Base-by-base conservation (phyloP, 2,113 vertebrate genomes). In the Rhabdornis inornatus region DNA sequence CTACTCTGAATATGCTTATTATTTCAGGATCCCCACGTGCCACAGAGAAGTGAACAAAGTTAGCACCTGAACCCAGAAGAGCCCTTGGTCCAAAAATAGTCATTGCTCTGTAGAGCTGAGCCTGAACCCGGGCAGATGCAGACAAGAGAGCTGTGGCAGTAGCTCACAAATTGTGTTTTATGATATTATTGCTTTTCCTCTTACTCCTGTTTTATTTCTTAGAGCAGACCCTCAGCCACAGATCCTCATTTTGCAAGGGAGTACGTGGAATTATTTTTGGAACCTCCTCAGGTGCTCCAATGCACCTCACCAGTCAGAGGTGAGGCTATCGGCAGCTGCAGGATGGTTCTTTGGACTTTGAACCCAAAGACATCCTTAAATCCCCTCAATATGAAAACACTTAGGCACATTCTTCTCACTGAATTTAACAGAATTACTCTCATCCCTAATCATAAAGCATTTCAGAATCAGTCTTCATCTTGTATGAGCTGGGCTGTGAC, bases 401-500 rank as follows among this genome's bases (percentile, higher is more conserved):
- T 83, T 69, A 66, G 75, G 16, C 10, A 75, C 1, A 6, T 71
- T 77, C 20, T 83, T 94, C 44, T 33, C 52, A 64, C 18, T 57
- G 56, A 81, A 78, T 83, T 83, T 39, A 71, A 75, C 23, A 63
- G 35, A 91, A 80, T 52, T 90, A 60, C 25, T 78, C 64, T 74
- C 83, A 68, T 27, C 28, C 5, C 49, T 90, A 78, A 89, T 71
- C 55, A 64, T 71, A 87, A 90, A 83, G 31, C 16, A 56, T 53
- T 92, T 64, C 37, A 81, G 37, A 39, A 83, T 81, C 71, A 82
- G 27, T 86, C 72, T 24, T 40, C 56, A 22, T 49, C 37, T 65
- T 83, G 31, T 50, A 59, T 88, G 76, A 95, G 47, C 44, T 89
- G 79, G 40, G n/a, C 76, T 89, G 74, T 89, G 68, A 71, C 47